phyloP scores from a whole-genome alignment of 2,888 invertebrate genomes.

The Gortyna flavago region DNA sequence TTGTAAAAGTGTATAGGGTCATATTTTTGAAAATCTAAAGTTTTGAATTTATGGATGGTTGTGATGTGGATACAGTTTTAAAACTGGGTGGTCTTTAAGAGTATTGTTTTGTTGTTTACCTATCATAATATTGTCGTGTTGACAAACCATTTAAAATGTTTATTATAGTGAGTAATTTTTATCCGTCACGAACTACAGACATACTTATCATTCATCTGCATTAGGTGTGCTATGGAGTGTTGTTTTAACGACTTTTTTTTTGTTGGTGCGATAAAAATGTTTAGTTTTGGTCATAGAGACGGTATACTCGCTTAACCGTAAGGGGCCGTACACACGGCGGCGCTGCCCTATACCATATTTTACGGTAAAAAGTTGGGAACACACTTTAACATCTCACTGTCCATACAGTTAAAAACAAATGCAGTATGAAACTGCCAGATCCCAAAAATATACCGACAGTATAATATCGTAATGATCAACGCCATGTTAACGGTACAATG shows the following conservation, averaged over 20 bases:
- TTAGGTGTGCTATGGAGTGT: slow-evolving; percentile 49
- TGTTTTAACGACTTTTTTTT: slow-evolving; percentile 44
- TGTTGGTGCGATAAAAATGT: slow-evolving; percentile 54
- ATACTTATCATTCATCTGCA: slow-evolving; percentile 36
- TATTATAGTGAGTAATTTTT: slow-evolving; percentile 23
- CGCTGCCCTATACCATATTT: background rate
- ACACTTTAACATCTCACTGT: background rate
- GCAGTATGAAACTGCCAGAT: background rate
- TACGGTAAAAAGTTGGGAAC: background rate
- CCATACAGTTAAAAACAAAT: background rate
- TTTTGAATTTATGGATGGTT: slow-evolving; percentile 86
- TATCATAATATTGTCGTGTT: slow-evolving; percentile 48
- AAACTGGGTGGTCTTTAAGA: slow-evolving; percentile 55
- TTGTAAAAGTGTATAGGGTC: slow-evolving; percentile 70
- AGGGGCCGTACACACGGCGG: background rate
- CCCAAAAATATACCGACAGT: background rate
- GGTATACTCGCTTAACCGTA: background rate
- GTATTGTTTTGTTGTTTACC: slow-evolving; percentile 47
- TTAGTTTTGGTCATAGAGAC: slow-evolving; percentile 5
- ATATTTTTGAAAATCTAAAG: slow-evolving; percentile 78
- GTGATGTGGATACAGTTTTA: slow-evolving; percentile 80
- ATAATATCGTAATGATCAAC: background rate
- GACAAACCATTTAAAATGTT: slow-evolving; percentile 45
- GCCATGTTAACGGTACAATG: background rate
- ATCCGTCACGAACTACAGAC: slow-evolving; percentile 28